Percentiles rank a stretch among this genome's conserved stretches.
Evolutionary conservation across 1,140 invertebrate species (phyloP).

Genomic region (Drosophila tsacasi): DNA sequence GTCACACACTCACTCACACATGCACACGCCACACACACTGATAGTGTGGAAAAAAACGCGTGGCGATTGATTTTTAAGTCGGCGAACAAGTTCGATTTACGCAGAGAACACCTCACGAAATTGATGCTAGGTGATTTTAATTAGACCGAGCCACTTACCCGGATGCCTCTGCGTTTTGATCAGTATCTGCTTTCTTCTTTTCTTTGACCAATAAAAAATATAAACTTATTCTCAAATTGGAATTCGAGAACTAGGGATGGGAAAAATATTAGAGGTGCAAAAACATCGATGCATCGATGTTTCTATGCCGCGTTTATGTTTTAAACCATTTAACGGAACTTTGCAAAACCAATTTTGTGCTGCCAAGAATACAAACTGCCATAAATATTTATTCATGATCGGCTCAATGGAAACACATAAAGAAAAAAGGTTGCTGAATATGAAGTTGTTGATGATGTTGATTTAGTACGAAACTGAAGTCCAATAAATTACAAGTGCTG

Average conservation of each 20-base stretch:
- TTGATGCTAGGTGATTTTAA: conserved; percentile 3
- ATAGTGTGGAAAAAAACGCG: conserved; percentile 64
- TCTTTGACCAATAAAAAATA: conserved; percentile 63
- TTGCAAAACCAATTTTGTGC: no score
- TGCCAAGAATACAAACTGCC: no score
- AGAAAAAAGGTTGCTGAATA: no score
- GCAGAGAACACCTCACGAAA: conserved; percentile 38
- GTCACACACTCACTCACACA: conserved; percentile 43
- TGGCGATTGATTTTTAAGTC: conserved; percentile 57
- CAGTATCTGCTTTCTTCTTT: conserved; percentile 70
- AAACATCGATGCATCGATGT: no score
- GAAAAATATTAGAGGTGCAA: no score
- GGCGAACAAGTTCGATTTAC: conserved; percentile 48
- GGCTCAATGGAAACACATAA: no score
- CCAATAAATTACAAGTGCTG: no score
- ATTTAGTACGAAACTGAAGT: no score
- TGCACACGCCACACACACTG: conserved; percentile 6
- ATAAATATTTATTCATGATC: no score
- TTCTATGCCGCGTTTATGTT: no score
- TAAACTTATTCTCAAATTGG: conserved; percentile 61
- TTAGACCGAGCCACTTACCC: conserved; percentile 61
- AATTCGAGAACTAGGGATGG: conserved; percentile 20
- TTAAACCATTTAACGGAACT: no score
- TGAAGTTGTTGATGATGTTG: no score
- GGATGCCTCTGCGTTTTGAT: conserved; percentile 77